phyloP scores from a whole-genome alignment of 2,888 invertebrate genomes.

The Drosophila meridiana region DNA sequence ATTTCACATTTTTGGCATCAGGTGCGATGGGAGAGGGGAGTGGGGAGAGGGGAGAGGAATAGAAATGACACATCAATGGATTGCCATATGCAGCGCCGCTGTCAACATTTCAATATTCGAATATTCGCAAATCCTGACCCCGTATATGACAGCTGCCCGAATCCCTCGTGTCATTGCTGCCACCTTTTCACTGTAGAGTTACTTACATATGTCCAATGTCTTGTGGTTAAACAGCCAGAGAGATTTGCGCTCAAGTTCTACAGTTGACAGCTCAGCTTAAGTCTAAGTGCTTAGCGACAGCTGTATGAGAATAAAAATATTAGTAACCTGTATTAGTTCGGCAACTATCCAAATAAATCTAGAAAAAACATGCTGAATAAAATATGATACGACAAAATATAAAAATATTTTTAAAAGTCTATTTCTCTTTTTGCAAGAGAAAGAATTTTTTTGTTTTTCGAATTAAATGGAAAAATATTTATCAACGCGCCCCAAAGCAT shows the following conservation, averaged over 20 bases:
- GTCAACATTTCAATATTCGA: slow-evolving; percentile 44
- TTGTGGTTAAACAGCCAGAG: slow-evolving; percentile 22
- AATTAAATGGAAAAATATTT: not conserved
- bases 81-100: slow-evolving; percentile 24
- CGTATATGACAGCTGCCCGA: slow-evolving; percentile 61
- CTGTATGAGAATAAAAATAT: not conserved
- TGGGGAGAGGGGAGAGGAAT: rapidly evolving
- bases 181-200: slow-evolving; percentile 22
- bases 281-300: slow-evolving; percentile 13
- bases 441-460: too few relatives aligned
- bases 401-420: not conserved
- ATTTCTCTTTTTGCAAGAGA: not conserved
- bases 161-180: slow-evolving; percentile 28
- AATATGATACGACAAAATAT: not conserved
- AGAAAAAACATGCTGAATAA: not conserved
- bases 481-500: slow-evolving; percentile 6
- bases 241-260: slow-evolving; percentile 31
- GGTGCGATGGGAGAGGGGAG: not conserved
- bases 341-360: not conserved
- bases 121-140: slow-evolving; percentile 60
- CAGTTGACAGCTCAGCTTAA: slow-evolving; percentile 46
- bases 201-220: slow-evolving; percentile 22
- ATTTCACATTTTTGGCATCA: slow-evolving; percentile 9
- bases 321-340: not conserved
- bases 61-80: slow-evolving; percentile 24